Conservation (phyloP, 1,140 invertebrate species). For the Sminthurides bifidus region DNA sequence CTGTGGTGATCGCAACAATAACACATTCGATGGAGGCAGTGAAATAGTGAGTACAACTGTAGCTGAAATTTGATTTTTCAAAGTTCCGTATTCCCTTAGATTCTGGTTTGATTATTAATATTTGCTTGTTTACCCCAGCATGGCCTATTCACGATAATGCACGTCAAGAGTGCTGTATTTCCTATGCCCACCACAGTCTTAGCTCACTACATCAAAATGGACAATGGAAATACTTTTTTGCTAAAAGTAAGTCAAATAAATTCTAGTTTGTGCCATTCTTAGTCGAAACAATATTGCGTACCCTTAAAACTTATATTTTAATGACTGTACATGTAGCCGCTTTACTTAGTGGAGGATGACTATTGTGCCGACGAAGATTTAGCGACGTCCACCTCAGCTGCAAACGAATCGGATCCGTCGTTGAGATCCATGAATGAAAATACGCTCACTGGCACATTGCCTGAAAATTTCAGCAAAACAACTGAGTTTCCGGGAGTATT, state of each 20-base stretch:
- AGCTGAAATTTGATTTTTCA: no score
- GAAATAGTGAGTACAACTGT: conserved; percentile 13
- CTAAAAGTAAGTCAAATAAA: conserved; percentile 64
- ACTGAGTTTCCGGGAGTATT: conserved; percentile 41
- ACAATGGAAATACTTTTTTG: conserved; percentile 64
- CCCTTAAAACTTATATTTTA: neutral
- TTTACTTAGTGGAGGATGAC: conserved; percentile 37
- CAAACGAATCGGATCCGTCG: conserved; percentile 33
- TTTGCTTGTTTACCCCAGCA: conserved; percentile 42
- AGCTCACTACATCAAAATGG: conserved; percentile 67
- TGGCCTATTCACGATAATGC: conserved; percentile 62
- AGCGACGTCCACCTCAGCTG: conserved; percentile 27
- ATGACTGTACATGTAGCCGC: conserved; percentile 14
- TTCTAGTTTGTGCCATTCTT: conserved; percentile 1
- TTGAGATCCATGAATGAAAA: conserved; percentile 31
- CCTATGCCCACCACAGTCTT: conserved; percentile 61
- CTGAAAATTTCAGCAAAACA: no score
- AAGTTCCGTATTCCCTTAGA: no score
- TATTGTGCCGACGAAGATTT: conserved; percentile 3
- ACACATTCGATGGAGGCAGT: neutral
- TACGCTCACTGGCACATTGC: conserved; percentile 45
- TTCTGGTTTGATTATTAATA: no score
- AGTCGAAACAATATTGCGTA: neutral
- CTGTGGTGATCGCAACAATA: no score
- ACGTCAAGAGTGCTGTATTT: conserved; percentile 63